Evolutionary conservation across 2,113 vertebrate genomes (phyloP).

Genomic region (Aplodontia rufa): DNA sequence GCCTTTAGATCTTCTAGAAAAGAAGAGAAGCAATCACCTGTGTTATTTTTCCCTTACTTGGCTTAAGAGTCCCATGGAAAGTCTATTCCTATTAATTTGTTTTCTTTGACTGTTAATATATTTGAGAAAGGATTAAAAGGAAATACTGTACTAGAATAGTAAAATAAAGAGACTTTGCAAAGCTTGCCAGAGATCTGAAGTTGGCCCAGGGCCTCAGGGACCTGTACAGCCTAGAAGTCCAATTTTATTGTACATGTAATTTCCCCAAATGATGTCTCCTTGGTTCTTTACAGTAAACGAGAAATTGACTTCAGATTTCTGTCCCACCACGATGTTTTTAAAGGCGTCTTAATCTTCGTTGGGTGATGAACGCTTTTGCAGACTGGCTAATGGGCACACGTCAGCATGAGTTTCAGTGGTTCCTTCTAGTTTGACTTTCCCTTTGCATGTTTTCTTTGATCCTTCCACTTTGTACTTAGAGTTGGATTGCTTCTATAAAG

Average conservation of each 20-base stretch:
- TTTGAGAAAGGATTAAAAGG: slow-evolving; percentile 82
- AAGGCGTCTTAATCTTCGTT: slow-evolving; percentile 55
- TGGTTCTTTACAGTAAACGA: slow-evolving; percentile 70
- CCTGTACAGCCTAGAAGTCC: slow-evolving; percentile 40
- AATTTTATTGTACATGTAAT: slow-evolving; percentile 65
- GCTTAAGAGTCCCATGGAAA: slow-evolving; percentile 78
- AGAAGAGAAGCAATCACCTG: slow-evolving; percentile 76
- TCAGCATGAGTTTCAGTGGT: not conserved
- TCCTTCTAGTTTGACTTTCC: slow-evolving; percentile 47
- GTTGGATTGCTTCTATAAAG: slow-evolving; percentile 52
- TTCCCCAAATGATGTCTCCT: slow-evolving; percentile 48
- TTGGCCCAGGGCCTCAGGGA: slow-evolving; percentile 42
- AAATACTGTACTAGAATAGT: slow-evolving; percentile 62
- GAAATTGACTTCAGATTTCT: not conserved
- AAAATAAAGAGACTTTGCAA: slow-evolving; percentile 71
- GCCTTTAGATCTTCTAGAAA: slow-evolving; percentile 50
- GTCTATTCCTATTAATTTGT: slow-evolving; percentile 76
- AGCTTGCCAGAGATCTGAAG: slow-evolving; percentile 50
- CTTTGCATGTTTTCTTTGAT: slow-evolving; percentile 64
- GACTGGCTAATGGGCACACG: slow-evolving; percentile 18
- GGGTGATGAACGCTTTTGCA: slow-evolving; percentile 46
- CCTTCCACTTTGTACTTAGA: slow-evolving; percentile 47
- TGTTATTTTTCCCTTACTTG: slow-evolving; percentile 77
- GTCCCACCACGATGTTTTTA: slow-evolving; percentile 45
- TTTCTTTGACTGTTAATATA: slow-evolving; percentile 86